Base-by-base conservation (phyloP, 2,113 vertebrate species). In the Gasterosteus aculeatus region DNA sequence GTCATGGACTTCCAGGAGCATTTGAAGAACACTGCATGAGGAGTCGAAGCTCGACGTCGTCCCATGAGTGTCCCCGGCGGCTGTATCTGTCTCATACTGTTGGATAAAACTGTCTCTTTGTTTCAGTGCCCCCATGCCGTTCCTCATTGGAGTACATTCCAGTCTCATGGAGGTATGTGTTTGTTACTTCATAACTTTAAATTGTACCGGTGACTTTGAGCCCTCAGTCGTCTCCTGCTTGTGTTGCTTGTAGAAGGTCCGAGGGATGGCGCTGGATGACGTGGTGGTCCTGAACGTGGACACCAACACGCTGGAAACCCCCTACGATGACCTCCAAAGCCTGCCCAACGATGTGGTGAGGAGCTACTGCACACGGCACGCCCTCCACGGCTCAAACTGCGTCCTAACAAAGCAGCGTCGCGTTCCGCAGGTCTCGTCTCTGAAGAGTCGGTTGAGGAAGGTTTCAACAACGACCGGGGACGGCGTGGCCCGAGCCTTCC, bases 271-370 rank as follows among this genome's bases (percentile, higher is more conserved):
- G 86, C 75, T 95, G 77, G 94, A 95, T 77, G 94, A 95, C 61
- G 93, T 93, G 58, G 94, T 95, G 33, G 73, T 99, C 87, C 93
- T 99, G n/a, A 99, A 99, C 0, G 97, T 99, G 33, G 97, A 99
- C 93, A 98, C 96, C 51, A 99, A 99, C 92, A 98, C 96, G 11
- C 89, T 99, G 91, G 97, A 99, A 90, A 97, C 95, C 0, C 97
- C 97, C 10, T 98, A 96, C 77, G 95, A 99, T 67, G 98, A 99
- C 88, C 96, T 99, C 19, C 97, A 98, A 90, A 97, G 94, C 85
- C 95, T 99, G 60, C 98, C 98, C 46, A 97, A 95, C 22, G 98
- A 99, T 11, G 96, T 99, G 95, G 98, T 99, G 60, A 51, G 96
- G 93, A 62, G 10, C 47, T 51, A 8, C 26, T 41, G 1, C 4